A percentile compares a stretch with the other conserved stretches of the same genome.
phyloP scores from a whole-genome alignment of 2,113 vertebrate species.

The Chaetorhynchus papuensis region DNA sequence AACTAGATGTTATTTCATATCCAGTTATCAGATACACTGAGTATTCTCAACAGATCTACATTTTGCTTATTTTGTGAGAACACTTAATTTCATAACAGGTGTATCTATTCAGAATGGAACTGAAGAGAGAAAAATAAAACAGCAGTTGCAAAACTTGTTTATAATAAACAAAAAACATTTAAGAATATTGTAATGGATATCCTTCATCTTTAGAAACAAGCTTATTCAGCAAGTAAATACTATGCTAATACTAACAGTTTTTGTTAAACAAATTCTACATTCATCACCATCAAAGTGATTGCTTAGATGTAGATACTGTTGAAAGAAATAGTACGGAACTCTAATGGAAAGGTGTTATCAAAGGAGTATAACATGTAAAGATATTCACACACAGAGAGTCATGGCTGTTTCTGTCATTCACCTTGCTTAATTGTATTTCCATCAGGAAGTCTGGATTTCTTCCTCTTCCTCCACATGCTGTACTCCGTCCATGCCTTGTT shows the following conservation, averaged over 20 bases:
- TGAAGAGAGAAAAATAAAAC: background rate
- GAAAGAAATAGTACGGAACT: background rate
- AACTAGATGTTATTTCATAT: background rate
- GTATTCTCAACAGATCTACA: background rate
- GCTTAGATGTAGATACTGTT: background rate
- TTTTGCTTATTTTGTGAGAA: background rate
- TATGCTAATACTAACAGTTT: background rate
- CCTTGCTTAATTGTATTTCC: constrained; percentile 98
- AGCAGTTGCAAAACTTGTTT: background rate
- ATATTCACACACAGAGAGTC: background rate
- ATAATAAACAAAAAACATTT: background rate
- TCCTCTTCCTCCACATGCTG: constrained; percentile 80
- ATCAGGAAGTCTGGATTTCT: constrained; percentile 93
- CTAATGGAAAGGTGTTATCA: background rate
- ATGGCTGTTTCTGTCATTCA: constrained; percentile 33
- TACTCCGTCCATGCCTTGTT: constrained; percentile 76
- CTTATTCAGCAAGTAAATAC: background rate
- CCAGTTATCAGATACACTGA: background rate
- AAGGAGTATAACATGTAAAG: background rate
- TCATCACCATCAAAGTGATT: background rate
- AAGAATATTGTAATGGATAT: background rate
- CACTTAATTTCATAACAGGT: background rate
- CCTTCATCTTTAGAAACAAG: background rate
- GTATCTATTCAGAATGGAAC: background rate
- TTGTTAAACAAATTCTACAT: background rate